Base-by-base conservation (phyloP, 2,888 invertebrate species). In the Rhogogaster chlorosoma region DNA sequence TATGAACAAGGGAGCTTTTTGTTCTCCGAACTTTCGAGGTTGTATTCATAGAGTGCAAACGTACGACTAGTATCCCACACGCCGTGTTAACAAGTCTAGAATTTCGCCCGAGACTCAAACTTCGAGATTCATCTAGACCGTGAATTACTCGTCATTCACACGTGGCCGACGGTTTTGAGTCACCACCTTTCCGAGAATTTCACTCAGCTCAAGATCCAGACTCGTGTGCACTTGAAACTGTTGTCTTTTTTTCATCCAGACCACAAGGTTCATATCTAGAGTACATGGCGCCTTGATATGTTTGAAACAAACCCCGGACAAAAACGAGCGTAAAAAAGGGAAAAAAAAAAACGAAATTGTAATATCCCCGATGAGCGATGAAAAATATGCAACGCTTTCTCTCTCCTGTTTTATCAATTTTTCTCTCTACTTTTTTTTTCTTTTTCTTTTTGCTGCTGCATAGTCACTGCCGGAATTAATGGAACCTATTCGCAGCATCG, bases 301-400 rank as follows among this genome's bases (percentile, higher is more conserved):
- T 12, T 61, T 26, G 12, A 83, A 85, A 64, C 36, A 83, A 84
- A 36, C 83, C 73, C 80, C 77, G 78, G 57, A 86, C 29, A 73
- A 85, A 85, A 78, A 78, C 45, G n/a, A 71, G 7, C 10, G 9
- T 15, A 7, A 71, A 22, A 38, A 42, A 32, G 9, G 0, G 18
- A 38, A 38, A 38, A 70, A 36, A 22, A 64, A 64, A 29, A 36
- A 42, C 38, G 6, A 7, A 36, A 42, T 22, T 9, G 73, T 26
- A 42, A n/a, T 36, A n/a, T 67, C 29, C 18, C 32, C 6, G 49
- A 29, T 18, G 67, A 15, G 15, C 67, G 67, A 32, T 67, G 67
- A 53, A 22, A 80, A 82, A 71, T 64, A 78, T 70, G 71, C 71
- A 64, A 64, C 86, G 85, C 85, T 42, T 71, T 85, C 75, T 84